These are phyloP conservation scores for Haliclona indistincta DNA, from an alignment of 37 sponge, comb jelly and placozoan genomes.

Conservation along the genomic window DNA sequence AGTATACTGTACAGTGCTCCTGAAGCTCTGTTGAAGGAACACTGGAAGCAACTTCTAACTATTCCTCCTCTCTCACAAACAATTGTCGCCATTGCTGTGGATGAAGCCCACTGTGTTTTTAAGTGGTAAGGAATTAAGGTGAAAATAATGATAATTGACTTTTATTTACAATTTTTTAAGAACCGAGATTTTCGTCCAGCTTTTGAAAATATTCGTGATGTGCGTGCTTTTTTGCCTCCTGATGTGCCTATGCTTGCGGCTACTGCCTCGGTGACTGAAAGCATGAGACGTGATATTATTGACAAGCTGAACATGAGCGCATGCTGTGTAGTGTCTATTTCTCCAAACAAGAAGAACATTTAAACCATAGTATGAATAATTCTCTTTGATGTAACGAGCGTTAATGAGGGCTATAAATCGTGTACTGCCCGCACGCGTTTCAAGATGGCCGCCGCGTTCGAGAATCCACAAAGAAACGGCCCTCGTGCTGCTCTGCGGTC, in stretches of 20 bases:
- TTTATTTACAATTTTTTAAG: neutral
- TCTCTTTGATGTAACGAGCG: too few species aligned
- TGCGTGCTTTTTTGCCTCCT: constrained; percentile 25
- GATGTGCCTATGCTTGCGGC: constrained; percentile 18
- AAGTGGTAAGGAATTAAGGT: constrained; percentile 17
- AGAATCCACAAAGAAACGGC: too few species aligned
- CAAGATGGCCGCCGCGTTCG: too few species aligned
- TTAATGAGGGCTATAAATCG: too few species aligned
- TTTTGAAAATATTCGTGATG: neutral
- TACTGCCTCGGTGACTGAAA: constrained; percentile 3
- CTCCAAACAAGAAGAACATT: too few species aligned
- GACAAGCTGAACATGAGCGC: constrained; percentile 2
- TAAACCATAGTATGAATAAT: too few species aligned
- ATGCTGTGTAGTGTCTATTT: too few species aligned
- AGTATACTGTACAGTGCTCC: constrained; percentile 26
- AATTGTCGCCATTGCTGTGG: constrained; percentile 18
- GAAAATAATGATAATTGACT: neutral
- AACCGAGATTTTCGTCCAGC: constrained; percentile 25
- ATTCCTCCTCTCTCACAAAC: neutral
- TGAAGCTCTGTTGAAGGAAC: constrained; percentile 3
- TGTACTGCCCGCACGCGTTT: too few species aligned
- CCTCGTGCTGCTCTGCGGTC: too few species aligned
- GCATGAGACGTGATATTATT: constrained; percentile 18
- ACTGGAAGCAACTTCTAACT: constrained; percentile 14
- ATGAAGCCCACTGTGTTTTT: constrained; percentile 29